phyloP scores from a whole-genome alignment of 1,140 invertebrate genomes.

The Danaus plexippus region DNA sequence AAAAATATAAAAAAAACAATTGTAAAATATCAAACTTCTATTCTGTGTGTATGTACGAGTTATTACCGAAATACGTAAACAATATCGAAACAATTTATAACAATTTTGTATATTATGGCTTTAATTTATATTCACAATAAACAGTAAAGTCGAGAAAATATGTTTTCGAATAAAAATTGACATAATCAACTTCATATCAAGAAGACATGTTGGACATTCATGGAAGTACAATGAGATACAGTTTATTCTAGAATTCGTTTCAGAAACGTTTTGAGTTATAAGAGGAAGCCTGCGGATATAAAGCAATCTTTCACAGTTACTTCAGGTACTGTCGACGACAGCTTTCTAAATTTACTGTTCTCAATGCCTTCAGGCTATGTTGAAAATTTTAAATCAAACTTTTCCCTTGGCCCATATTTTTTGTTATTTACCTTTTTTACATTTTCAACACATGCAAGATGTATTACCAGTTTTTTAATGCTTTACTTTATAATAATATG shows the following conservation, averaged over 20 bases:
- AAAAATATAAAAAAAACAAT: no score
- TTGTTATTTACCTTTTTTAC: no score
- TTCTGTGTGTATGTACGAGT: no score
- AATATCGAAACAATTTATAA: no score
- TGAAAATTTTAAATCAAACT: conserved; percentile 31
- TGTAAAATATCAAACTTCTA: no score
- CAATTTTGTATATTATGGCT: not conserved
- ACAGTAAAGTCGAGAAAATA: not conserved
- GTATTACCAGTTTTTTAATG: conserved; percentile 14
- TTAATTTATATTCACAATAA: not conserved
- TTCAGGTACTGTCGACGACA: conserved; percentile 22
- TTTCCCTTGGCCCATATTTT: conserved; percentile 14
- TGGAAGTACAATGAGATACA: no score
- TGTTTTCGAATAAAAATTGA: no score
- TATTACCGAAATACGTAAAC: no score
- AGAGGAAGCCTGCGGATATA: conserved; percentile 7
- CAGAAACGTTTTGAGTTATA: conserved; percentile 2
- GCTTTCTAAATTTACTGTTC: conserved; percentile 21
- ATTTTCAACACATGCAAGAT: no score
- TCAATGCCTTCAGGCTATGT: conserved; percentile 12
- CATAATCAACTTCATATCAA: no score
- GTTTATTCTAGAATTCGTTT: no score
- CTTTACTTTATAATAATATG: conserved; percentile 1
- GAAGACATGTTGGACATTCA: no score
- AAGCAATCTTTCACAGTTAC: conserved; percentile 18